Evolutionary conservation across 1,140 invertebrate species (phyloP).

Genomic region (Lasioglossum albipes): DNA sequence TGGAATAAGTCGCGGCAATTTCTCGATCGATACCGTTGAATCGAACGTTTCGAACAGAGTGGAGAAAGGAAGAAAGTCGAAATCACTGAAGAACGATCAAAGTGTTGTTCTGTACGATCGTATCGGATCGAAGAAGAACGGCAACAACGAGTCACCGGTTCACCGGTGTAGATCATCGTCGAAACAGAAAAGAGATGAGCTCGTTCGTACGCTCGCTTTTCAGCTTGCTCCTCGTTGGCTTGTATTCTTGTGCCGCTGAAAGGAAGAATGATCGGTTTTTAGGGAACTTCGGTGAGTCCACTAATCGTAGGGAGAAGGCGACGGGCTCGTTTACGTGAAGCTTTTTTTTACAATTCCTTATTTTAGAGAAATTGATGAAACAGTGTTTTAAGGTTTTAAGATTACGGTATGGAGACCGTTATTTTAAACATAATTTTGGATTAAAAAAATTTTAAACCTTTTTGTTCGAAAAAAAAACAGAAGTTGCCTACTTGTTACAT

Average conservation of each 20-base stretch:
- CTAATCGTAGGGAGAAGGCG: not conserved
- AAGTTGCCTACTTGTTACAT: too few species aligned
- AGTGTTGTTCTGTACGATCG: not conserved
- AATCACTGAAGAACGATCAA: not conserved
- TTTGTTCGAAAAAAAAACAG: too few species aligned
- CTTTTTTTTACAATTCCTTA: too few species aligned
- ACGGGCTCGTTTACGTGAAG: too few species aligned
- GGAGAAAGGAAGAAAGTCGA: too few species aligned
- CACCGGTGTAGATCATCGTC: not conserved
- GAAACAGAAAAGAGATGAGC: constrained; percentile 38
- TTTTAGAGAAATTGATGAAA: too few species aligned
- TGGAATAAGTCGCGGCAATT: not conserved
- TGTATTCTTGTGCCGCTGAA: constrained; percentile 34
- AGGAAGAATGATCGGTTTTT: constrained; percentile 74
- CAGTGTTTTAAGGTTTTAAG: too few species aligned
- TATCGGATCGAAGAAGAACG: not conserved
- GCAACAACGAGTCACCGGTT: not conserved
- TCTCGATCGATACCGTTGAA: not conserved
- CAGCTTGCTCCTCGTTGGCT: constrained; percentile 42
- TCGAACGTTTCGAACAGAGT: not conserved
- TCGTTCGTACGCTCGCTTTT: constrained; percentile 18
- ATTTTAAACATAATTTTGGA: too few species aligned
- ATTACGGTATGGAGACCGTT: too few species aligned
- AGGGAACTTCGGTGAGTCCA: constrained; percentile 64
- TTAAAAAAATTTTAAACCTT: too few species aligned